Base-by-base conservation (phyloP, 2,113 vertebrate genomes). In the Corvus cornix region DNA sequence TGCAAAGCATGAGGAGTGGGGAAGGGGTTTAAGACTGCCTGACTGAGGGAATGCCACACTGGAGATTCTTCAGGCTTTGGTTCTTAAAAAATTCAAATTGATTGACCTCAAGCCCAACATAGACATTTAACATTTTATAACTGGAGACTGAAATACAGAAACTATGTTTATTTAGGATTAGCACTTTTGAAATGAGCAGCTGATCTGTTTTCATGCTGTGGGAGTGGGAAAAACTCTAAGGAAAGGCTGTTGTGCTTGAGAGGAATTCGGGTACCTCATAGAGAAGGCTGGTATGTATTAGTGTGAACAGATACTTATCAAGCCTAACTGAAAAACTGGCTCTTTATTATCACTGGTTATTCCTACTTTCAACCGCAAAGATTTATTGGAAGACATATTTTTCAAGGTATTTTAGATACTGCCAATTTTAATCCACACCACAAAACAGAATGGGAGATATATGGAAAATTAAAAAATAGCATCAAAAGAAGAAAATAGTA, bases 371-470 rank as follows among this genome's bases (percentile, higher is more conserved):
- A 64, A 3, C 49, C 73, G 37, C 37, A 91, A 76, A 87, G 74
- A 59, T 85, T 91, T 87, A 58, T 66, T 85, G 26, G 56, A 91
- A 93, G 43, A 79, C 8, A n/a, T 69, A 53, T 80, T 92, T 87
- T 83, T 74, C 51, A 74, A 81, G 21, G 39, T 89, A 76, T 91
- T 95, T 93, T 78, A 92, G 81, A 87, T 89, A 79, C 46, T 90
- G 44, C 17, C 56, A 85, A 49, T 90, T 86, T 37, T 93, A 88
- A 87, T 83, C 63, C 41, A 49, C 83, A n/a, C 33, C 39, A 70
- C 79, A 87, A 93, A 88, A 56, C 30, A 83, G 69, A 93, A 80
- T 60, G 24, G 16, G 31, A 94, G 30, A 52, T 85, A 70, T 7
- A 51, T 27, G 9, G 16, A 48, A 64, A 78, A 74, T 21, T 33